Base-by-base conservation (phyloP, 2,113 vertebrate species). In the Coregonus clupeaformis region DNA sequence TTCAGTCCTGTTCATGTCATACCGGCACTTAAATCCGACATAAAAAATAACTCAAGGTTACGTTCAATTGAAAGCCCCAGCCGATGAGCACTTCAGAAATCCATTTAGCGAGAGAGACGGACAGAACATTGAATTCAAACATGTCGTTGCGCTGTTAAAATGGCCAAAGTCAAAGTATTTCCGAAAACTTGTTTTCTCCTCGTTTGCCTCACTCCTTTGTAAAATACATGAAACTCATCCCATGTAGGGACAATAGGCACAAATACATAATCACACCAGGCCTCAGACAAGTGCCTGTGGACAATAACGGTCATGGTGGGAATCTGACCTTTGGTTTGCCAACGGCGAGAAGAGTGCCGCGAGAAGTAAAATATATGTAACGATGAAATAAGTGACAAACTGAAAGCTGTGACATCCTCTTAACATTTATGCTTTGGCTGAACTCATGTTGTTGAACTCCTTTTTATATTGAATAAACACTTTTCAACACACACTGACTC, bases 1-100 rank as follows among this genome's bases (percentile, higher is more conserved):
- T 93, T 94, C 92, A 94, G 90, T 82, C 80, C 85, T 84, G 85
- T 90, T 90, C 90, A 92, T 92, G 92, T 91, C 92, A 93, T 91
- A 92, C 90, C 81, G 84, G 90, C 92, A 94, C 93, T 94, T 94
- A 94, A 94, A 94, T 92, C 90, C 89, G 88, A 94, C 88, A 92
- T 89, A 92, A 92, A 93, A 93, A 92, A 87, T 72, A 88, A 90
- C 91, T 91, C 90, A 92, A 94, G 90, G 94, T 89, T 87, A 85
- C 29, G 74, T 91, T 91, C 89, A 86, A 94, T 92, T 91, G 92
- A 90, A 87, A 91, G 87, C 84, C 92, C 89, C 89, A 84, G 93
- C 83, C 89, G 80, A 93, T 87, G 90, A 90, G 80, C 84, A 93
- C 84, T 91, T 88, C 86, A 91, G 84, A 90, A 89, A 93, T 81